Evolutionary conservation across 2,113 vertebrate species (phyloP).

Genomic region (Lutjanus erythropterus): DNA sequence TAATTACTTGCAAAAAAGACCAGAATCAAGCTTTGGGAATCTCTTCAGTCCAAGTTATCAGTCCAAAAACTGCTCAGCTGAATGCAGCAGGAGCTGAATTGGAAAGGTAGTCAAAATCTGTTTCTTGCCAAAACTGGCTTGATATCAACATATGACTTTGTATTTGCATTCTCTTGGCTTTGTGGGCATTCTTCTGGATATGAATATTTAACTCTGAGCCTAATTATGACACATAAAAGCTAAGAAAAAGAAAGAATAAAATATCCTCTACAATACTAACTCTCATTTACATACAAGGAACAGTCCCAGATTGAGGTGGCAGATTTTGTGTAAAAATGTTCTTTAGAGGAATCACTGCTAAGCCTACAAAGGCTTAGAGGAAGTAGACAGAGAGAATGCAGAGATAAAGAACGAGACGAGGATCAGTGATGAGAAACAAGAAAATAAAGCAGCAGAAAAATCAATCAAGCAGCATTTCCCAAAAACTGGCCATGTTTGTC

Average conservation of each 20-base stretch:
- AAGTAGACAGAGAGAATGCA: neutral
- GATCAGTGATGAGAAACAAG: conserved; percentile 32
- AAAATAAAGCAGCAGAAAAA: conserved; percentile 31
- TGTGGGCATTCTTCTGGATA: neutral
- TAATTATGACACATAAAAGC: conserved; percentile 25
- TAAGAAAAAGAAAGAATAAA: conserved; percentile 21
- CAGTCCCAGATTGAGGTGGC: conserved; percentile 41
- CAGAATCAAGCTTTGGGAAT: neutral
- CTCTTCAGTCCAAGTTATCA: conserved; percentile 2
- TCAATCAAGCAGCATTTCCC: neutral
- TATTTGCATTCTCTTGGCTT: neutral
- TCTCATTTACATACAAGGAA: conserved; percentile 5
- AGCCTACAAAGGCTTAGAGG: conserved; percentile 34
- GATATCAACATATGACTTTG: neutral
- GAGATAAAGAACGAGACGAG: neutral
- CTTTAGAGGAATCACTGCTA: conserved; percentile 48
- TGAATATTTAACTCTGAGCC: conserved; percentile 13
- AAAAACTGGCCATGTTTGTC: neutral
- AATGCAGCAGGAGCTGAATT: neutral
- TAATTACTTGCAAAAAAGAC: conserved; percentile 10
- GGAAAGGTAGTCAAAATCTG: neutral
- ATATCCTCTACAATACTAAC: neutral
- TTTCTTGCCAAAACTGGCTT: neutral
- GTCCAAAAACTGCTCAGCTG: conserved; percentile 5
- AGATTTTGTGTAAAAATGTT: conserved; percentile 58